Conservation (phyloP, 2,797 vertebrate species). For the Cynodonichthys magdalenae region DNA sequence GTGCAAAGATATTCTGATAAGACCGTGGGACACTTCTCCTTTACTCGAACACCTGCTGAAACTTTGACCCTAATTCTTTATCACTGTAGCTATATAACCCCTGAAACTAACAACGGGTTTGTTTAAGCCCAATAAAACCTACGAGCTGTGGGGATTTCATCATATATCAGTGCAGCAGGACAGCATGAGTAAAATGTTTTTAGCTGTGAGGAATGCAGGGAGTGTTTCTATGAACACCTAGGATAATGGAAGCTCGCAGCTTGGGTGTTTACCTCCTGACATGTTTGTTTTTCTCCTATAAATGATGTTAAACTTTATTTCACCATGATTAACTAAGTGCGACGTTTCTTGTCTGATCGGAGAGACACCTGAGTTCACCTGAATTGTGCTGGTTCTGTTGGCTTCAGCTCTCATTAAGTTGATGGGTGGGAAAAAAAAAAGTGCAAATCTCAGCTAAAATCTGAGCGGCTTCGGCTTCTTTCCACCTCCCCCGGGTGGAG, state of each 20-base stretch:
- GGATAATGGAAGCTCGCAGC: slow-evolving; percentile 8
- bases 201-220: slow-evolving; percentile 27
- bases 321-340: too few relatives aligned
- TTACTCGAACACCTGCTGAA: slow-evolving; percentile 3
- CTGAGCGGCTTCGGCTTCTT: not conserved
- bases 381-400: not conserved
- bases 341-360: not conserved
- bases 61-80: not conserved
- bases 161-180: not conserved
- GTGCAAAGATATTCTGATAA: not conserved
- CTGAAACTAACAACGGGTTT: not conserved
- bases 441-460: slow-evolving; percentile 14
- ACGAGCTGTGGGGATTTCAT: slow-evolving; percentile 1
- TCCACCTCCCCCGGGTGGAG: slow-evolving; percentile 39
- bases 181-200: not conserved
- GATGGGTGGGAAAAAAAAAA: slow-evolving; percentile 17
- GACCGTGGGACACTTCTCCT: not conserved
- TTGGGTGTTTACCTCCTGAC: slow-evolving; percentile 29
- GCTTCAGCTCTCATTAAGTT: not conserved
- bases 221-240: slow-evolving; percentile 35
- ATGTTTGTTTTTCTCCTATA: slow-evolving; percentile 1
- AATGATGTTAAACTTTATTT: not conserved
- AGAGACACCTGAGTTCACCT: not conserved
- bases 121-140: not conserved
- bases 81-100: not conserved